Base-by-base conservation (phyloP, 2,888 invertebrate species). In the Anthophora plumipes region DNA sequence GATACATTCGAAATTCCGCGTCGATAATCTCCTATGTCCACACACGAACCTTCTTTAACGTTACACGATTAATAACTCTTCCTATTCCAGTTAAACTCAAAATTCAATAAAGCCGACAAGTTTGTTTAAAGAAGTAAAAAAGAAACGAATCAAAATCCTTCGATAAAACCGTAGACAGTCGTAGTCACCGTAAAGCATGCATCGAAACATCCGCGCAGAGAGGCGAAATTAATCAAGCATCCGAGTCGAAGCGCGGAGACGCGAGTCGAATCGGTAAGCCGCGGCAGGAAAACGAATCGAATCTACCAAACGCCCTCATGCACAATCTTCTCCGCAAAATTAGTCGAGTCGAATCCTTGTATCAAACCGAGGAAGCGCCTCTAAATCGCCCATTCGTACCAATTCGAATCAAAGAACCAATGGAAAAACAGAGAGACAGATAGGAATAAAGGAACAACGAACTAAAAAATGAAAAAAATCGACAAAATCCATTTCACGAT, bases 351-450 rank as follows among this genome's bases (percentile, higher is more conserved):
- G 66, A 66, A 66, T 66, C 22, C 52, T 52, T 14, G 76, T 31
- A 61, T 75, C 52, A 75, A 69, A 75, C 17, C 70, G 61, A 48
- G 25, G 17, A 25, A 60, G 60, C 60, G 60, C 20, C 60, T 60
- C 41, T 22, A 41, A 60, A 41, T 41, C 41, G 22, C 41, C 41
- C 31, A n/a, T 0, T n/a, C 50, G 46, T 46, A 46, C 17, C 31
- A 31, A 31, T 31, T 31, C 31, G 31, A 31, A 31, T 17, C 55
- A 25, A 55, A 39, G 17, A 37, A 20, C 37, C n/a, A 59, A 59
- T 3, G 48, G 8, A 11, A 9, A 39, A 37, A 11, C 37, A 9
- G 11, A 25, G 5, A 0, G 14, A 17, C 11, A 31, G 31, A n/a
- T n/a, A n/a, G n/a, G n/a, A n/a, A n/a, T 7, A 14, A 43, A 20